These are phyloP conservation scores for Procambarus virginalis DNA, from an alignment of 1,140 invertebrate species.

Conservation along the genomic window DNA sequence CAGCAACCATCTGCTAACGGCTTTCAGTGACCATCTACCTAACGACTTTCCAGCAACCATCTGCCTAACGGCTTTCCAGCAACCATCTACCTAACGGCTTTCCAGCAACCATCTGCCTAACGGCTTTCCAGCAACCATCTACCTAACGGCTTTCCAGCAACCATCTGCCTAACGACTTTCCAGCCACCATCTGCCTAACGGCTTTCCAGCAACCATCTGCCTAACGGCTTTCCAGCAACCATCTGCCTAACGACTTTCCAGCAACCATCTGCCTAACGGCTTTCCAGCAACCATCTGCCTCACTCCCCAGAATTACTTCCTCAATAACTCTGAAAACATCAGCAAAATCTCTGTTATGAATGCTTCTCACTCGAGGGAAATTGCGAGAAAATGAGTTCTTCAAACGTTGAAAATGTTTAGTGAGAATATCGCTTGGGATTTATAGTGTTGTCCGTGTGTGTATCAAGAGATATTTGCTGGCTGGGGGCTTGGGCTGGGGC, in stretches of 20 bases:
- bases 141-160: background rate
- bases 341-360: background rate
- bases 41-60: background rate
- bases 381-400: background rate
- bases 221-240: background rate
- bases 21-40: background rate
- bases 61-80: background rate
- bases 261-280: too few species aligned
- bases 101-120: too few species aligned
- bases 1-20: background rate
- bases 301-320: too few species aligned
- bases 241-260: background rate
- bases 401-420: background rate
- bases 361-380: background rate
- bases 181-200: too few species aligned
- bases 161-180: background rate
- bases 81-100: too few species aligned
- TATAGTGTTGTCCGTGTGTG: background rate
- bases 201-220: too few species aligned
- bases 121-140: background rate
- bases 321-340: too few species aligned
- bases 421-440: background rate
- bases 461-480: background rate
- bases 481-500: background rate
- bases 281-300: too few species aligned